Base-by-base conservation (phyloP, 2,797 vertebrate genomes). In the Remorina albescens region DNA sequence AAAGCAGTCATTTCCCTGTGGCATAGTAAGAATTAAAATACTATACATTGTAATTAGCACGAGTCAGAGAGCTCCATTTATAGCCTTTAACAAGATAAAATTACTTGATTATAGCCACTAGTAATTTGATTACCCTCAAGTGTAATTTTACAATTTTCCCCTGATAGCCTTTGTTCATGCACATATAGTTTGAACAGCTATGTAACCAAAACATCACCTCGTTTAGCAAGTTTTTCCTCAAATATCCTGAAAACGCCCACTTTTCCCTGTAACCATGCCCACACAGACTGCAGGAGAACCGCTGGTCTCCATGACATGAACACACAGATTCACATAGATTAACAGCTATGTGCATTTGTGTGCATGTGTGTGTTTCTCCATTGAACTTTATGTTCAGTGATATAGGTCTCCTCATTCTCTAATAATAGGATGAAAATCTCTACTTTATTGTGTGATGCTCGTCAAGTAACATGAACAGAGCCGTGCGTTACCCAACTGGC, bases 311-410 rank as follows among this genome's bases (percentile, higher is more conserved):
- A 82, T 76, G 68, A 71, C 78, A 70, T n/a, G n/a, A n/a, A n/a
- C n/a, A n/a, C n/a, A n/a, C n/a, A n/a, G n/a, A n/a, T n/a, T n/a
- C n/a, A n/a, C n/a, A 67, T 50, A 83, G 76, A 87, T 89, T 85
- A 90, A 66, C 88, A 91, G 84, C 51, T 81, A 57, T 21, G 30
- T 89, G 83, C 21, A 46, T n/a, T 15, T 36, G 1, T 70, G 55
- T 53, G 44, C n/a, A 51, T 49, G 37, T 21, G 46, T 13, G 44
- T 46, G 23, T 71, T 68, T 78, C 39, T 46, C 26, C 32, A 12
- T 19, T 12, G 71, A 65, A 70, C 78, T 16, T 30, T 41, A 32
- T 76, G 68, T 80, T 74, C 62, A 50, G 15, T 61, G 59, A 78
- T 66, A 70, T 59, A 30, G 63, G 42, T 53, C 25, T 44, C 21